phyloP scores from a whole-genome alignment of 2,113 vertebrate species.

The Laticauda laticaudata region DNA sequence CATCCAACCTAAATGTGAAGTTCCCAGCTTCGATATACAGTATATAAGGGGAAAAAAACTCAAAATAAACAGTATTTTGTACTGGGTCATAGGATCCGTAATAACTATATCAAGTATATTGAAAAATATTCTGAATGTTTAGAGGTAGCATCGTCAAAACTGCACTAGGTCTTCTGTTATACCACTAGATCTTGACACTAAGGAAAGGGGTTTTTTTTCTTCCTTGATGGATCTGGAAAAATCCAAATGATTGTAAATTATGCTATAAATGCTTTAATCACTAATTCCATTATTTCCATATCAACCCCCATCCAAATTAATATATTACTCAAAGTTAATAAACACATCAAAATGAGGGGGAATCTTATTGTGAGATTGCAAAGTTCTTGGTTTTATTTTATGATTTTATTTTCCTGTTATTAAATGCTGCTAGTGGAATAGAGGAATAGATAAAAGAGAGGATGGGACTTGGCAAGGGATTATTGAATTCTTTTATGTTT shows the following conservation, averaged over 20 bases:
- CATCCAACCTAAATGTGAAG: not conserved
- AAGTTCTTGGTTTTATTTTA: not conserved
- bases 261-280: not conserved
- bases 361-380: not conserved
- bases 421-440: not conserved
- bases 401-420: not conserved
- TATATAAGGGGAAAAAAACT: not conserved
- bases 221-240: not conserved
- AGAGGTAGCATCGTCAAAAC: not conserved
- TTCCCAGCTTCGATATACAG: not conserved
- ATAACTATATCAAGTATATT: not conserved
- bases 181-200: not conserved
- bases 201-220: not conserved
- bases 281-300: not conserved
- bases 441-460: not conserved
- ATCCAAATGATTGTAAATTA: not conserved
- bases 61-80: not conserved
- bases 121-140: not conserved
- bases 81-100: not conserved
- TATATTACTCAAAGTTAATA: not conserved
- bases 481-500: not conserved
- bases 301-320: not conserved
- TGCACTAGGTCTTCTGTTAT: not conserved
- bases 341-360: not conserved
- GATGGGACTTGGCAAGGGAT: not conserved